phyloP scores from a whole-genome alignment of 2,888 invertebrate genomes.

The Anarsia innoxiella region DNA sequence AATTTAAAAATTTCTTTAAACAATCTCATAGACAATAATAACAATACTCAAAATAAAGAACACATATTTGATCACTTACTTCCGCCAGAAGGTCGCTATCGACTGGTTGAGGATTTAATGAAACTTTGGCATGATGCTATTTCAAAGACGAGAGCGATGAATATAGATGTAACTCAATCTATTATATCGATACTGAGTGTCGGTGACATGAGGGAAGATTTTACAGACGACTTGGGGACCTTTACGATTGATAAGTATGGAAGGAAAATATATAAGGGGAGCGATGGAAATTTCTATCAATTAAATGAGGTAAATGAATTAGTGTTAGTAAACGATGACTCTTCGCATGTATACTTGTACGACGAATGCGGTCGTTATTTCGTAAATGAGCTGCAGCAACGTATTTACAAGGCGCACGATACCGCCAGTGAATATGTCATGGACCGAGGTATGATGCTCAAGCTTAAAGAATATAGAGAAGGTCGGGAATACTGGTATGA shows the following conservation, averaged over 20 bases:
- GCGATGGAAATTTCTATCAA: constrained; percentile 25
- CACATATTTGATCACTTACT: constrained; percentile 33
- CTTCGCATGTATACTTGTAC: constrained; percentile 30
- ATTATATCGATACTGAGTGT: constrained; percentile 31
- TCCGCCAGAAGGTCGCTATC: constrained; percentile 26
- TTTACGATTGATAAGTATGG: constrained; percentile 30
- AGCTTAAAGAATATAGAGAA: constrained; percentile 24
- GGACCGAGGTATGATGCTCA: constrained; percentile 15
- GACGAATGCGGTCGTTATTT: constrained; percentile 36
- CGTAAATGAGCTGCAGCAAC: constrained; percentile 16
- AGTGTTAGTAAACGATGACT: constrained; percentile 26
- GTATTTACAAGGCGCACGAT: constrained; percentile 26
- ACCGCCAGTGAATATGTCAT: constrained; percentile 29
- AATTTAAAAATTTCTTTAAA: constrained; percentile 26
- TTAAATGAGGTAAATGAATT: constrained; percentile 26
- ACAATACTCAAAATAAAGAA: constrained; percentile 1
- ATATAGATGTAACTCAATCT: constrained; percentile 18
- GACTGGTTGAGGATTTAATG: constrained; percentile 28
- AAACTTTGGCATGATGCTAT: constrained; percentile 24
- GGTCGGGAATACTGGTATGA: constrained; percentile 28
- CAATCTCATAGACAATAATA: constrained; percentile 18
- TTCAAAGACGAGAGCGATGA: background rate
- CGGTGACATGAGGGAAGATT: constrained; percentile 25
- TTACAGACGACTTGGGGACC: constrained; percentile 25
- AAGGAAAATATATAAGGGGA: constrained; percentile 28